Evolutionary conservation across 2,113 vertebrate species (phyloP), one percentile per base, ranked within the genome.

Genomic region (Sakesphorus luctuosus): DNA sequence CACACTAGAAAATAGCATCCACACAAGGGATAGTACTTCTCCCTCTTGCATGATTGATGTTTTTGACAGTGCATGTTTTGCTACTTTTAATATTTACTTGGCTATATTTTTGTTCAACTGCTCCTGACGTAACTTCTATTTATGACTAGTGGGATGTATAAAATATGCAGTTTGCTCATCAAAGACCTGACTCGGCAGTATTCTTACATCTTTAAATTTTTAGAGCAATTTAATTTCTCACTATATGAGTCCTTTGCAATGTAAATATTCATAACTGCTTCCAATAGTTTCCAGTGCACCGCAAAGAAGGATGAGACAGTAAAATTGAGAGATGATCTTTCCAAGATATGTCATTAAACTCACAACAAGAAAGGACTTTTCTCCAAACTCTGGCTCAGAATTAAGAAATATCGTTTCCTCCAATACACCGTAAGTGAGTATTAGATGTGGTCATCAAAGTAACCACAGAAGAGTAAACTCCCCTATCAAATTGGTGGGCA

Each of bases 401-500:
- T 86, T 66, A 1, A n/a, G 53, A 89, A 90, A 40, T 8, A 7
- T 72, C 18, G 80, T 88, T 89, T 80, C 10, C 13, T 29, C 6
- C 65, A 87, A 8, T 49, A 29, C 1, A 2, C 5, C 20, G 43
- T 35, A 87, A 84, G 66, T 50, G 21, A 8, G 1, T 75, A 53
- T 77, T 77, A 84, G 43, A 67, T 46, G 13, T 24, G 9, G 12
- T 21, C 47, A 67, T 43, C 19, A 74, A 59, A 84, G 21, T 38
- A 26, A 47, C 38, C 21, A 35, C 1, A 0, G 29, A 76, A 66
- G 33, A 84, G 16, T 49, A 56, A 84, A 69, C 3, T 52, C 6
- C 18, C 6, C 3, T 13, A 18, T 55, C 21, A 78, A 58, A 78
- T 13, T 5, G 0, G 3, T 26, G 28, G 5, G 4, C 5, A 28